phyloP scores from a whole-genome alignment of 1,140 invertebrate species.

The Ceratina australensis region DNA sequence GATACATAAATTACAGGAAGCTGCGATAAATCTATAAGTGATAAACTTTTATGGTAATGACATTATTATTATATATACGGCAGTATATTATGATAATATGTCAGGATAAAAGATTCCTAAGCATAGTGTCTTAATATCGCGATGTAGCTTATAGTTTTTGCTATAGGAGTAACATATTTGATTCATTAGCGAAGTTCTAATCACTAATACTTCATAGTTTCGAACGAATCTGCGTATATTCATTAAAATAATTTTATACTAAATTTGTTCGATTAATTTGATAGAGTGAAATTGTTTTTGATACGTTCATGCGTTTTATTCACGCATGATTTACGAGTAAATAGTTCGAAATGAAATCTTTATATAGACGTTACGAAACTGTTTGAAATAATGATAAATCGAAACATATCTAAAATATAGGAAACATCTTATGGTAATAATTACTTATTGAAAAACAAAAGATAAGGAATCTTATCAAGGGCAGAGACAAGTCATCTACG shows the following conservation, averaged over 20 bases:
- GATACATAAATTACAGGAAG: not conserved
- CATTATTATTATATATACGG: constrained; percentile 28
- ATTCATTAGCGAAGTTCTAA: constrained; percentile 25
- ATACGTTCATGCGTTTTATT: not conserved
- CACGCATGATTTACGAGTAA: not conserved
- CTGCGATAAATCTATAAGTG: constrained; percentile 13
- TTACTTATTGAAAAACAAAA: too few species aligned
- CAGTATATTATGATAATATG: constrained; percentile 36
- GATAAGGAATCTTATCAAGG: too few species aligned
- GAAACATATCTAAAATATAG: not conserved
- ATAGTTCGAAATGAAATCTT: not conserved
- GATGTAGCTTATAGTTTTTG: constrained; percentile 8
- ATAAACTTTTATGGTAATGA: constrained; percentile 3
- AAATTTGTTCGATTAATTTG: constrained; percentile 10
- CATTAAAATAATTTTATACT: not conserved
- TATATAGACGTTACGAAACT: not conserved
- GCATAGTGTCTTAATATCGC: constrained; percentile 21
- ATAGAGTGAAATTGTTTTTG: constrained; percentile 8
- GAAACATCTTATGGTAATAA: too few species aligned
- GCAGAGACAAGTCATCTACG: not conserved
- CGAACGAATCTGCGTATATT: not conserved
- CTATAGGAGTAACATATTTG: constrained; percentile 23
- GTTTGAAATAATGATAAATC: not conserved
- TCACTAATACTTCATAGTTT: constrained; percentile 9
- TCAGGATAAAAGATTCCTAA: constrained; percentile 22